A percentile compares a stretch with the other conserved stretches of the same genome.
These are phyloP conservation scores for Chelmon rostratus DNA, from an alignment of 2,797 vertebrate genomes.

Conservation along the genomic window DNA sequence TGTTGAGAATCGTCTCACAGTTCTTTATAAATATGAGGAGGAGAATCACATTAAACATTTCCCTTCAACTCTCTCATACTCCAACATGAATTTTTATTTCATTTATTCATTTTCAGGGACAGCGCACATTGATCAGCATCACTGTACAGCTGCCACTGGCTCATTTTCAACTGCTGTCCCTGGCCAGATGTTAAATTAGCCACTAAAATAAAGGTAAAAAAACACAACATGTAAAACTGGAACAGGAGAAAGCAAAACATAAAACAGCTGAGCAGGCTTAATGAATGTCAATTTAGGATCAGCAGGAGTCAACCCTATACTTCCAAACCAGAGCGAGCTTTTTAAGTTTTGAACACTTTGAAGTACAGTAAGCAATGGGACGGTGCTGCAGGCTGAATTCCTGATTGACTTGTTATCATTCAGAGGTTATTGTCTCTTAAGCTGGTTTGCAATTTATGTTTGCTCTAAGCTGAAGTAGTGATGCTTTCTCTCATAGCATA, in stretches of 20 bases:
- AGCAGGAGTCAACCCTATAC: slow-evolving; percentile 30
- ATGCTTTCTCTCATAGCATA: slow-evolving; percentile 28
- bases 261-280: neutral
- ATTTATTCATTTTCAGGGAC: neutral
- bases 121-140: neutral
- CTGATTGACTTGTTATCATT: slow-evolving; percentile 66
- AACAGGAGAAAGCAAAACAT: slow-evolving; percentile 10
- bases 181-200: neutral
- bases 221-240: neutral
- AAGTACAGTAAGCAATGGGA: slow-evolving; percentile 44
- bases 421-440: slow-evolving; percentile 49
- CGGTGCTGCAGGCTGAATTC: slow-evolving; percentile 52
- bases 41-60: neutral
- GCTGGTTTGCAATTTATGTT: slow-evolving; percentile 52
- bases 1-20: slow-evolving; percentile 14
- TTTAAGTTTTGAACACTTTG: slow-evolving; percentile 64
- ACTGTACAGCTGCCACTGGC: neutral
- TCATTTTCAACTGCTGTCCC: neutral
- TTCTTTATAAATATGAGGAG: neutral
- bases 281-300: slow-evolving; percentile 38
- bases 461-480: slow-evolving; percentile 28
- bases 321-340: slow-evolving; percentile 57
- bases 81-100: neutral
- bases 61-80: neutral
- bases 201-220: neutral